Evolutionary conservation across 2,888 invertebrate species (phyloP), one percentile per base, ranked within the genome.

Genomic region (Anodontia alba): DNA sequence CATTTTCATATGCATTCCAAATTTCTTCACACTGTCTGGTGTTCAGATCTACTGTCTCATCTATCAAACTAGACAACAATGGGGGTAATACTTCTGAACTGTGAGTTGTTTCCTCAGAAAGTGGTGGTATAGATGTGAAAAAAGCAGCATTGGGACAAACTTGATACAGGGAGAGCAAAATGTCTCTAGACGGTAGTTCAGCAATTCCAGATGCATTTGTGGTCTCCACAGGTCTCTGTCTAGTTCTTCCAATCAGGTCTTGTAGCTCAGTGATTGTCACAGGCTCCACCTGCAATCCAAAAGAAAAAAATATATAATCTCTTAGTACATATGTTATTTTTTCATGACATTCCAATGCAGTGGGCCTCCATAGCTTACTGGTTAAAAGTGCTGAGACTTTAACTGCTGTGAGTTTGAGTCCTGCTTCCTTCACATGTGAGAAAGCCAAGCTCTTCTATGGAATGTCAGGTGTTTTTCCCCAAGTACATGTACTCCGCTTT

Each of bases 111-210:
- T 42, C 43, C 10, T 38, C 42, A 26, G 5, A 15, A 5, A 69
- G 0, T 23, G n/a, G 2, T 1, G 69, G 69, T 7, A 69, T 69
- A 17, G 29, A 3, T n/a, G n/a, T 43, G 43, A 69, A 69, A n/a
- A 69, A 69, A 5, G 69, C 38, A 3, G 69, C 69, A 42, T 69
- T 43, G 2, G 69, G 69, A 23, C 69, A 69, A 3, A 43, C 69
- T n/a, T 5, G 2, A n/a, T 69, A n/a, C 10, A 69, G 43, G 12
- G 43, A n/a, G 7, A 26, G n/a, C 29, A 69, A 38, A 3, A 17
- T n/a, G 0, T 69, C 69, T 23, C 7, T 29, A 42, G 5, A 12
- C 0, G 69, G 69, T 7, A 69, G 69, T 46, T 8, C 15, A 3
- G 8, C 46, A 3, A 20, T 15, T 20, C 46, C 46, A 12, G 46